Evolutionary conservation across 1,140 invertebrate genomes (phyloP).

Genomic region (Arion vulgaris): DNA sequence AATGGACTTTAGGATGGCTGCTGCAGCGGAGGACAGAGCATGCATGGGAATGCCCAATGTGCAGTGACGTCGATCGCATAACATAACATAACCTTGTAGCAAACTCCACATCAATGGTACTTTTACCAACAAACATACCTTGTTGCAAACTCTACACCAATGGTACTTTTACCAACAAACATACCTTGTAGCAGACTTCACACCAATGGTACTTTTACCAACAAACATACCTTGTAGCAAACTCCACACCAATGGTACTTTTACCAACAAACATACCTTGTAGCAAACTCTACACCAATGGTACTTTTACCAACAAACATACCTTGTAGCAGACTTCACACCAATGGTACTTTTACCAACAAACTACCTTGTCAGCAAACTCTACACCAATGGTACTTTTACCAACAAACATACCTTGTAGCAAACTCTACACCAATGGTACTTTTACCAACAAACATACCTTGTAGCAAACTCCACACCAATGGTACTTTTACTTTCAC

Average conservation of each 20-base stretch:
- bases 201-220: too few relatives aligned
- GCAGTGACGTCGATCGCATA: too few relatives aligned
- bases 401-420: too few relatives aligned
- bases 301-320: too few relatives aligned
- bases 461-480: conserved; percentile 90
- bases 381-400: conserved; percentile 79
- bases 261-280: conserved; percentile 66
- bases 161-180: conserved; percentile 99
- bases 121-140: neutral
- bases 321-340: too few relatives aligned
- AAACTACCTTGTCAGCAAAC: conserved; percentile 86
- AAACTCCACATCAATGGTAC: too few relatives aligned
- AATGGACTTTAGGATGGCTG: too few relatives aligned
- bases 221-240: neutral
- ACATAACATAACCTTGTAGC: neutral
- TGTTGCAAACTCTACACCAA: conserved; percentile 90
- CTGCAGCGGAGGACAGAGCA: too few relatives aligned
- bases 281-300: conserved; percentile 90
- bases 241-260: too few relatives aligned
- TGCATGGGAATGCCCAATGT: too few relatives aligned
- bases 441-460: neutral
- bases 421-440: too few relatives aligned
- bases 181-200: too few relatives aligned
- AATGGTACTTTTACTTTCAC: conserved; percentile 98
- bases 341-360: neutral